Conservation (phyloP, 2,888 invertebrate species). For the Temnothorax unifasciatus region DNA sequence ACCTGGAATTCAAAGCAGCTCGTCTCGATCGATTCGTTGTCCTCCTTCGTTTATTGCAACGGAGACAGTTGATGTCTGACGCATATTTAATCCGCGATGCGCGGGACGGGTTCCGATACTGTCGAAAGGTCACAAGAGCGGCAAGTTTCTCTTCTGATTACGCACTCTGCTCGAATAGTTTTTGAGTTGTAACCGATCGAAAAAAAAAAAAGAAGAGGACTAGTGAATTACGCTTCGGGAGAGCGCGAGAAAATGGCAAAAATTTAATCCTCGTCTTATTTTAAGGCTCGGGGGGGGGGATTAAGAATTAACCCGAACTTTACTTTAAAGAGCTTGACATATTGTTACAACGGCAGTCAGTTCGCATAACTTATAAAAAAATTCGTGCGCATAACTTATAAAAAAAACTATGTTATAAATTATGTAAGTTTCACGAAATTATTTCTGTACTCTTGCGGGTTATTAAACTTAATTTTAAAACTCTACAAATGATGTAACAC, state of each 20-base stretch:
- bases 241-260: background rate
- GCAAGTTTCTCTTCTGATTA: conserved; percentile 43
- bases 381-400: background rate
- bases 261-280: background rate
- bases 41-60: conserved; percentile 47
- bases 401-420: background rate
- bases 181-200: background rate
- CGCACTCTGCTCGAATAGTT: background rate
- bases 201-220: background rate
- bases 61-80: conserved; percentile 37
- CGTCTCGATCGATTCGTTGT: conserved; percentile 1
- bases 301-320: too few species aligned
- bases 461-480: conserved; percentile 10
- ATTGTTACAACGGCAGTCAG: too few species aligned
- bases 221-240: background rate
- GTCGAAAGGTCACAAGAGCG: conserved; percentile 21
- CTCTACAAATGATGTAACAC: background rate
- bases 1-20: conserved; percentile 76
- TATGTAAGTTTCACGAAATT: background rate
- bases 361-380: background rate
- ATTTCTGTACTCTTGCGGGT: background rate
- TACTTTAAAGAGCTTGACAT: background rate
- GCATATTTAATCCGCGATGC: conserved; percentile 49
- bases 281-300: background rate
- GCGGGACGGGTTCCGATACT: conserved; percentile 4